Percentiles rank a stretch among this genome's conserved stretches.
These are phyloP conservation scores for Phortica variegata DNA, from an alignment of 1,140 invertebrate genomes.

Conservation along the genomic window DNA sequence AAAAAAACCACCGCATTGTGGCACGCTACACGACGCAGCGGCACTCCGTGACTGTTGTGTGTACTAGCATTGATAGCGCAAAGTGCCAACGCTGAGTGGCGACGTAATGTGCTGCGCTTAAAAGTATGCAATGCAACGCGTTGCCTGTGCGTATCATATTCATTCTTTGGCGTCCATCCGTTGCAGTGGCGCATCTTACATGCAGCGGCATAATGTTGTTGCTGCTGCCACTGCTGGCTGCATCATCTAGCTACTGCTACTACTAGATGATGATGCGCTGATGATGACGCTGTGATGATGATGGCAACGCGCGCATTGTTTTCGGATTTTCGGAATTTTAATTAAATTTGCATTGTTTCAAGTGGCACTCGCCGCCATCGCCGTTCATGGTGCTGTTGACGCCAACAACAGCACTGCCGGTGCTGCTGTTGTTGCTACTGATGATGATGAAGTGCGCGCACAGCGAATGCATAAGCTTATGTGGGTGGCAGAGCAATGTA, in stretches of 20 bases:
- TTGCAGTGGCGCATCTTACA: neutral
- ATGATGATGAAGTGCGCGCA: neutral
- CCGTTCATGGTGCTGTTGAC: too few species aligned
- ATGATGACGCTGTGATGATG: too few species aligned
- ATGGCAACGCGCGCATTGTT: conserved; percentile 37
- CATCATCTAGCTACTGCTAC: too few species aligned
- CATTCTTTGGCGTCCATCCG: conserved; percentile 14
- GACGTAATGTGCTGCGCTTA: neutral
- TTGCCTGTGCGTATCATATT: conserved; percentile 12
- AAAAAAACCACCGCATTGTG: too few species aligned
- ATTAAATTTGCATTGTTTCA: conserved; percentile 44
- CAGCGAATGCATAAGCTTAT: neutral
- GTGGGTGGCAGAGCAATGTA: neutral
- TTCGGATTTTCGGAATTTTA: conserved; percentile 44
- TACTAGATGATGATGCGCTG: too few species aligned
- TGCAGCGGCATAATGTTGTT: conserved; percentile 33
- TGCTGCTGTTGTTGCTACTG: neutral
- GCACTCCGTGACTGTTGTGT: too few species aligned
- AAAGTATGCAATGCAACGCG: conserved; percentile 10
- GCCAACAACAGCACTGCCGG: neutral
- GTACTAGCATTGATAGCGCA: conserved; percentile 24
- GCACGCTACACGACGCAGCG: too few species aligned
- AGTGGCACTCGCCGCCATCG: conserved; percentile 33
- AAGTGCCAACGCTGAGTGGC: too few species aligned
- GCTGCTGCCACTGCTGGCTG: too few species aligned